Evolutionary conservation across 2,113 vertebrate species (phyloP).

Genomic region (Neotoma lepida): DNA sequence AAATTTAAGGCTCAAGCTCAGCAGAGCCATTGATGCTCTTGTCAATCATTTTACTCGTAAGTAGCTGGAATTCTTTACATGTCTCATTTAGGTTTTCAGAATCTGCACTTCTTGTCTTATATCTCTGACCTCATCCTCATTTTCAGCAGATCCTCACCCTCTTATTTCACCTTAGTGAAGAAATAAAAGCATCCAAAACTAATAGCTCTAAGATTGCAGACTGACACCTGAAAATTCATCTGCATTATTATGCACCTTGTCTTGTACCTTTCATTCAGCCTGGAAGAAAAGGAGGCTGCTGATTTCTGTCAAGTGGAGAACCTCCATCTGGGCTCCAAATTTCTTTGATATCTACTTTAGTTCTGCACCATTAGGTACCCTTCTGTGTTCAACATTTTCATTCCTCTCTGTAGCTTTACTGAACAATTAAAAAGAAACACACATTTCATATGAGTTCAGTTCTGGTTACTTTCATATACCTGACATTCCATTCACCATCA

Average conservation of each 20-base stretch:
- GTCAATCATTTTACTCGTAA: slow-evolving; percentile 31
- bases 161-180: neutral
- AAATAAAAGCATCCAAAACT: slow-evolving; percentile 5
- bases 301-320: neutral
- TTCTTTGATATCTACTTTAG: neutral
- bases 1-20: slow-evolving; percentile 19
- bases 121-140: slow-evolving; percentile 12
- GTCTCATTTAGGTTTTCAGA: slow-evolving; percentile 51
- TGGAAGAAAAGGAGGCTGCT: neutral
- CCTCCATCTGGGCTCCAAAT: neutral
- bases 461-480: neutral
- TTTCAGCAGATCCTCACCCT: neutral
- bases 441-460: neutral
- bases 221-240: neutral
- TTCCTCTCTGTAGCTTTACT: neutral
- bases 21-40: neutral
- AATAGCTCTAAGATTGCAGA: neutral
- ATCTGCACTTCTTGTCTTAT: neutral
- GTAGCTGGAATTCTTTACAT: neutral
- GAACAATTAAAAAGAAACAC: neutral
- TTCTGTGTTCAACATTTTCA: neutral
- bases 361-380: neutral
- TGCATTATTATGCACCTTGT: neutral
- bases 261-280: neutral
- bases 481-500: neutral